Conservation (phyloP, 2,113 vertebrate species). For the Helogale parvula region DNA sequence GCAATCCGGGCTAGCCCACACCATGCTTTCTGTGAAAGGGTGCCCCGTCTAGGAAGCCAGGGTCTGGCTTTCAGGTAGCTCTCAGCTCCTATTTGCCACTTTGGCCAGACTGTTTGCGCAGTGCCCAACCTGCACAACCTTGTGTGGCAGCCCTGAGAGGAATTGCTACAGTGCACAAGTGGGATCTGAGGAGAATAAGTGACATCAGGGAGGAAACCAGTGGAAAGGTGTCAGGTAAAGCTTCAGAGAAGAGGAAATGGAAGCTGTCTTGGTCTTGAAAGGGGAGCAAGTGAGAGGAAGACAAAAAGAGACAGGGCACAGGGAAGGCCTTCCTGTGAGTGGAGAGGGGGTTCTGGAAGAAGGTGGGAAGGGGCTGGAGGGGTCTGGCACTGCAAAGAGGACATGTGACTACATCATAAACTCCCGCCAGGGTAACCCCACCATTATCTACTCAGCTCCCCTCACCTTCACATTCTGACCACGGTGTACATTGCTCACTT, state of each 20-base stretch:
- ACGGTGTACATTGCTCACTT: background rate
- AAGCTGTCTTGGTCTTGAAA: background rate
- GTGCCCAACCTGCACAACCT: background rate
- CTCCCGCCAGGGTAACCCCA: background rate
- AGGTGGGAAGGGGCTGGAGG: too few species aligned
- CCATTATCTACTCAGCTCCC: background rate
- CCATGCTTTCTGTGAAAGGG: too few species aligned
- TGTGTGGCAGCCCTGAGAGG: background rate
- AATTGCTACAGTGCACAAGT: too few species aligned
- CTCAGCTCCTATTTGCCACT: background rate
- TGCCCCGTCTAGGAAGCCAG: background rate
- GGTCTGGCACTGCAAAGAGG: background rate
- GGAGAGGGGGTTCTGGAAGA: background rate
- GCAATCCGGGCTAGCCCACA: fast-evolving
- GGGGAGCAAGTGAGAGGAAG: fast-evolving
- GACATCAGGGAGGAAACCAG: background rate
- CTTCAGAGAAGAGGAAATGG: background rate
- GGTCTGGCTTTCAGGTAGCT: background rate
- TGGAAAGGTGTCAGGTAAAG: too few species aligned
- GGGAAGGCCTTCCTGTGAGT: background rate
- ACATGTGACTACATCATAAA: fast-evolving
- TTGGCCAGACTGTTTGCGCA: background rate
- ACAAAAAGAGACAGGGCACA: fast-evolving
- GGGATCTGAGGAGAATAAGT: background rate
- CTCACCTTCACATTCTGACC: background rate